Conservation (phyloP, 2,113 vertebrate genomes). For the Budorcas taxicolor region DNA sequence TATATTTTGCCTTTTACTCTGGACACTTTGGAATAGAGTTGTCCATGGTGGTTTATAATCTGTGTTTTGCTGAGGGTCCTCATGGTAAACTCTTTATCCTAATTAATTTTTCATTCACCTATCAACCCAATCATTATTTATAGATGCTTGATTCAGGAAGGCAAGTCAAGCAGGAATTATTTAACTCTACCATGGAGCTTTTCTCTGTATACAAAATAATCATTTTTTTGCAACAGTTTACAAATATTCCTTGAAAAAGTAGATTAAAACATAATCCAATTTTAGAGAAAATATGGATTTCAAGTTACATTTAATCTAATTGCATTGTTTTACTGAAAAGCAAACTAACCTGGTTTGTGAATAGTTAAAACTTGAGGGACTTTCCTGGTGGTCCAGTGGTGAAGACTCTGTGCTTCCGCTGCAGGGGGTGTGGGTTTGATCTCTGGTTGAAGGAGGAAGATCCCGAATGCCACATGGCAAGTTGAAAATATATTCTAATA, state of each 20-base stretch:
- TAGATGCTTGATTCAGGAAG: neutral
- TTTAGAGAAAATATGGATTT: neutral
- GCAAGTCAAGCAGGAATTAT: neutral
- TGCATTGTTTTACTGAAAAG: neutral
- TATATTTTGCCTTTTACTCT: neutral
- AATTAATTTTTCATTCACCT: neutral
- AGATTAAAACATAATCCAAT: neutral
- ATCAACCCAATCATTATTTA: neutral
- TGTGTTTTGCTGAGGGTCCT: neutral
- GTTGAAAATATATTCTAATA: conserved; percentile 1
- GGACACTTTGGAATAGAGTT: neutral
- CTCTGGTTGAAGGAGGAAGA: neutral
- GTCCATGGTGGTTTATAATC: neutral
- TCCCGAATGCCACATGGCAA: neutral
- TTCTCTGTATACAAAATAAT: neutral
- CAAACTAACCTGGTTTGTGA: neutral
- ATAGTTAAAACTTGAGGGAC: neutral
- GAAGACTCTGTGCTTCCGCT: neutral
- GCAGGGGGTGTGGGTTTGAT: neutral
- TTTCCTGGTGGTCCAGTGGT: neutral
- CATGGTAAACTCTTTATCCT: neutral
- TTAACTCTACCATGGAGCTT: neutral
- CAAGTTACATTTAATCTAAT: neutral
- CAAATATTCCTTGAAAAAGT: neutral
- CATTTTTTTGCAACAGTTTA: neutral